Base-by-base conservation (phyloP, 2,888 invertebrate species). In the Xanthia icteritia region DNA sequence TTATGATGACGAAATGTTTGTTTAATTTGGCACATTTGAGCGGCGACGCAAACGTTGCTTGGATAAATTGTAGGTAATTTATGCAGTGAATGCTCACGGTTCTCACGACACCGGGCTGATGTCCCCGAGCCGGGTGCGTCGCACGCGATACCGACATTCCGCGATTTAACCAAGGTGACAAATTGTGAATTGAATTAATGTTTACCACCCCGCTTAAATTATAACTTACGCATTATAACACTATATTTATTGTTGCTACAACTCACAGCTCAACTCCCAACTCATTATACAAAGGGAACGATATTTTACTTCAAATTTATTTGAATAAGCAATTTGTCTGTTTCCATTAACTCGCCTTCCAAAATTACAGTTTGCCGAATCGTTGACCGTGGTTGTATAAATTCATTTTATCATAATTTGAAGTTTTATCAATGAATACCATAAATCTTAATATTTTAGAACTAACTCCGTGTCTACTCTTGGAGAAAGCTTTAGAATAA, bases 131-230 rank as follows among this genome's bases (percentile, higher is more conserved):
- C 90, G 90, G 87, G 87, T 83, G 85, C 88, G 85, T 86, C 86
- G 87, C 83, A 96, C 96, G 96, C 96, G 94, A 96, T 94, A 86
- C 91, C 91, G 85, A 92, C 96, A 96, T 96, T 96, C 95, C 84
- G 89, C 93, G 93, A 93, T 93, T 93, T 92, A 92, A 90, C 91
- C 87, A 90, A 94, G 94, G 95, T 95, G 95, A 95, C 95, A 95
- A 95, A 95, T 95, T 93, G 94, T 93, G 93, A 95, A 95, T 95
- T 92, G 93, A 95, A 95, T 95, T 95, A 94, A 95, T 94, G 94
- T 94, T 93, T 91, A 93, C 92, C 90, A 91, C 89, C 91, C 89
- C 91, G 91, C 89, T 91, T 91, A 91, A 92, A 93, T 94, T 92
- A 93, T 91, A 92, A 92, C 90, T 88, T 89, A 90, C 92, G 90